Base-by-base conservation (phyloP, 2,888 invertebrate genomes). In the Ecliptopera silaceata region DNA sequence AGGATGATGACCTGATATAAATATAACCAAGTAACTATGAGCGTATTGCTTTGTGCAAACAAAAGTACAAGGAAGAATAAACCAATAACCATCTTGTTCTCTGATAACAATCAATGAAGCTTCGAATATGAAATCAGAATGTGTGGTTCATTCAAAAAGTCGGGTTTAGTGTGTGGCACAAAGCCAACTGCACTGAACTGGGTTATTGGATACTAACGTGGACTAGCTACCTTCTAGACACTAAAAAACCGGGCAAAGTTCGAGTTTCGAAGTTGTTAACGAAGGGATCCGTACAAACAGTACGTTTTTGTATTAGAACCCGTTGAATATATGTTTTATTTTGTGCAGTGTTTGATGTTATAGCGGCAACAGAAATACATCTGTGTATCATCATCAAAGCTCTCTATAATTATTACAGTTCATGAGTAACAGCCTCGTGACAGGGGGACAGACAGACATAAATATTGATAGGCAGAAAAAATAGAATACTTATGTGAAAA, bases 161-260 rank as follows among this genome's bases (percentile, higher is more conserved):
- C 49, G 34, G 58, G 39, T 54, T 59, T 53, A 59, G 49, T 59
- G 42, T 45, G 45, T 58, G 70, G 66, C 71, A 65, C 29, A 8
- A 51, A 59, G 74, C 72, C 73, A 74, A 66, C 61, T 64, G 64
- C 62, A 66, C 70, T 69, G 66, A 71, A 66, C 61, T 50, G 42
- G 54, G 53, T 54, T 59, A 59, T 59, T 59, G 49, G 58, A 59
- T 59, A 58, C 42, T 38, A 41, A n/a, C 50, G 17, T 15, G 42
- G 42, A 29, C 20, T 20, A 12, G 15, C 31, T 8, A 31, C 12
- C 17, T 3, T 22, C 29, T 46, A 54, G 54, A 59, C 49, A 38
- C 8, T 17, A 47, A 3, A 13, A 1, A 10, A 36, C 8, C 4
- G 6, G 2, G 22, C 22, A 22, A 6, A 22, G 22, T 0, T 22